Conservation (phyloP, 1,140 invertebrate species). For the Aporrectodea caliginosa region DNA sequence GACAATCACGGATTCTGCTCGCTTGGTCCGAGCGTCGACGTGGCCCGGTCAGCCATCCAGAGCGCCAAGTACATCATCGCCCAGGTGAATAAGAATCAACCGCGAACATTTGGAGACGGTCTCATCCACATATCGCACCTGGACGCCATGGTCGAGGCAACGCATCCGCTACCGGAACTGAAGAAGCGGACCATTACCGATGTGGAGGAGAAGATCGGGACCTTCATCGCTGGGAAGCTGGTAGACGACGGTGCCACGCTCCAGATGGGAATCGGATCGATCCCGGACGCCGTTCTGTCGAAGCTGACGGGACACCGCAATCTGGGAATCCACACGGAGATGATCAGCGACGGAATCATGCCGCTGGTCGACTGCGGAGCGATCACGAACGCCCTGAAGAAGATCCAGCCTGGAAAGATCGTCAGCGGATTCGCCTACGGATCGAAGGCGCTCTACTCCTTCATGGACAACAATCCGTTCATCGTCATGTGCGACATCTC, state of each 20-base stretch:
- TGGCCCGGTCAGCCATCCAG: slow-evolving; percentile 75
- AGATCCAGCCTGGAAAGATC: slow-evolving; percentile 74
- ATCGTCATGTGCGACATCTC: slow-evolving; percentile 82
- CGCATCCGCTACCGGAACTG: slow-evolving; percentile 70
- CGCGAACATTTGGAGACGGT: slow-evolving; percentile 83
- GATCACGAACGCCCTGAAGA: slow-evolving; percentile 81
- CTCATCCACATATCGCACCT: slow-evolving; percentile 85
- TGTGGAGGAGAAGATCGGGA: slow-evolving; percentile 76
- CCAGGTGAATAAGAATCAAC: slow-evolving; percentile 78
- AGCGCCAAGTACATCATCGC: slow-evolving; percentile 79
- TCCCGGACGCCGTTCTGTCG: slow-evolving; percentile 82
- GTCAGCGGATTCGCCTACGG: slow-evolving; percentile 84
- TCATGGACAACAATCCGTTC: slow-evolving; percentile 87
- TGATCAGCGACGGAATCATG: slow-evolving; percentile 86
- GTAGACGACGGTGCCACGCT: slow-evolving; percentile 86
- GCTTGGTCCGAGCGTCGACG: slow-evolving; percentile 86
- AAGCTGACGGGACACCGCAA: slow-evolving; percentile 79
- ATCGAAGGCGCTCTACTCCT: slow-evolving; percentile 79
- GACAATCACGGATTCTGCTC: slow-evolving; percentile 86
- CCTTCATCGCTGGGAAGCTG: slow-evolving; percentile 81
- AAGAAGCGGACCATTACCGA: slow-evolving; percentile 64
- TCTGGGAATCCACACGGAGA: slow-evolving; percentile 88
- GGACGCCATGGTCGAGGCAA: slow-evolving; percentile 75
- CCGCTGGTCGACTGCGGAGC: slow-evolving; percentile 77
- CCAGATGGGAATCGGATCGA: slow-evolving; percentile 89